Conservation (phyloP, 2,113 vertebrate species). For the Dasypus novemcinctus region DNA sequence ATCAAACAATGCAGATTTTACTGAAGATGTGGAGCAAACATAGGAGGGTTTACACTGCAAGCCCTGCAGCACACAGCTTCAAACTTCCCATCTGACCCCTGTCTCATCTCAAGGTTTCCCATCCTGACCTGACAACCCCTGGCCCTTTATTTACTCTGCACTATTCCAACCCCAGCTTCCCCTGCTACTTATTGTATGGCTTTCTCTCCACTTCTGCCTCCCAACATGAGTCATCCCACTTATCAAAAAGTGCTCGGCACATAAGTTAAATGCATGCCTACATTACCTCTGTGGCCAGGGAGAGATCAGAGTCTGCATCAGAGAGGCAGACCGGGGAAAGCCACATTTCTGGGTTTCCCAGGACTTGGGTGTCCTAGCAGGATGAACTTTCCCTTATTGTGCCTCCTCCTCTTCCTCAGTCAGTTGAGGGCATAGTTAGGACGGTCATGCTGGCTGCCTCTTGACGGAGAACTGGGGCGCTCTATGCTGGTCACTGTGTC, state of each 20-base stretch:
- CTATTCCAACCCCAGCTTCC: not conserved
- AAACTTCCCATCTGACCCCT: too few species aligned
- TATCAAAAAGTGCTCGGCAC: too few species aligned
- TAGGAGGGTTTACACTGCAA: too few species aligned
- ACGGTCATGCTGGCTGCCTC: not conserved
- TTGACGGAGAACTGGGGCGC: not conserved
- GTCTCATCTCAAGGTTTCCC: too few species aligned
- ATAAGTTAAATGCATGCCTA: not conserved
- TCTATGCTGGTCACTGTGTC: slow-evolving; percentile 67
- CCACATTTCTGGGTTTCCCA: not conserved
- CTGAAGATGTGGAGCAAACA: too few species aligned
- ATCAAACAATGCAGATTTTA: too few species aligned
- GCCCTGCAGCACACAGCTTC: too few species aligned
- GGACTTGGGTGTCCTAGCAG: not conserved
- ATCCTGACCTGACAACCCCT: too few species aligned
- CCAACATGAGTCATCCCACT: not conserved
- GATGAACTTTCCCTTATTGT: not conserved
- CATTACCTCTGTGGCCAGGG: not conserved
- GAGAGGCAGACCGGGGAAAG: not conserved
- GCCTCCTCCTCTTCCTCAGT: not conserved
- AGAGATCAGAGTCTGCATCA: not conserved
- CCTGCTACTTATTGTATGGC: not conserved
- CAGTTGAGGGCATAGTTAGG: not conserved
- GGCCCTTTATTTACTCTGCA: too few species aligned
- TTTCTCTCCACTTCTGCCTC: not conserved